A percentile compares a stretch with the other conserved stretches of the same genome.
Evolutionary conservation across 1,140 invertebrate genomes (phyloP).

Genomic region (Pantala flavescens): DNA sequence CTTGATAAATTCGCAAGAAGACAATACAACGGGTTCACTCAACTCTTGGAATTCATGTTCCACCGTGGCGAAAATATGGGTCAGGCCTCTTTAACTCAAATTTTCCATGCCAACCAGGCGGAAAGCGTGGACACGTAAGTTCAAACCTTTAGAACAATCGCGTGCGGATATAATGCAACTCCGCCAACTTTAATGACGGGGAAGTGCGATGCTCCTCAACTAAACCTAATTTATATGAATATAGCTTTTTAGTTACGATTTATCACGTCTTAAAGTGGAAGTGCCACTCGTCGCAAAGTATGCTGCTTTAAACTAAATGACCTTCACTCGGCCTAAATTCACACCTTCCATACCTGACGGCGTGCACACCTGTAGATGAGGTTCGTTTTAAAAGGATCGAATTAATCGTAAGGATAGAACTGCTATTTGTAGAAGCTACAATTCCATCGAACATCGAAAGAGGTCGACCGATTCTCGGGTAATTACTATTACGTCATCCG

Average conservation of each 20-base stretch:
- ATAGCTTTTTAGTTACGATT: not conserved
- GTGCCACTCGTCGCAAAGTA: not conserved
- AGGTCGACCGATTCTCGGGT: too few species aligned
- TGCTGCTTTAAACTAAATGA: not conserved
- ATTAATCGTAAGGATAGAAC: too few species aligned
- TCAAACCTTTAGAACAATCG: not conserved
- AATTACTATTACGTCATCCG: too few species aligned
- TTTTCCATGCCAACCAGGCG: not conserved
- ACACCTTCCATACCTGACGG: too few species aligned
- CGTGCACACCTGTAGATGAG: too few species aligned
- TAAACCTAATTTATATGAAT: not conserved
- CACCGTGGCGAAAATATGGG: not conserved
- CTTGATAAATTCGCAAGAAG: too few species aligned
- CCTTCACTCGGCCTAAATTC: not conserved
- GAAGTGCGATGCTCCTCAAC: not conserved
- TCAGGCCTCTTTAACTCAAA: slow-evolving; percentile 5
- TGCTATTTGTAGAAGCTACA: too few species aligned
- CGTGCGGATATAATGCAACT: not conserved
- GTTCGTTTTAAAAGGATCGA: too few species aligned
- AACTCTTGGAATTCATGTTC: not conserved
- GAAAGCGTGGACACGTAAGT: not conserved
- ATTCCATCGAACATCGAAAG: too few species aligned
- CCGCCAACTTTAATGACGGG: not conserved
- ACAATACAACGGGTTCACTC: not conserved
- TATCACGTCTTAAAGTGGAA: not conserved